Conservation (phyloP, 2,113 vertebrate species). For the Halcyon senegalensis region DNA sequence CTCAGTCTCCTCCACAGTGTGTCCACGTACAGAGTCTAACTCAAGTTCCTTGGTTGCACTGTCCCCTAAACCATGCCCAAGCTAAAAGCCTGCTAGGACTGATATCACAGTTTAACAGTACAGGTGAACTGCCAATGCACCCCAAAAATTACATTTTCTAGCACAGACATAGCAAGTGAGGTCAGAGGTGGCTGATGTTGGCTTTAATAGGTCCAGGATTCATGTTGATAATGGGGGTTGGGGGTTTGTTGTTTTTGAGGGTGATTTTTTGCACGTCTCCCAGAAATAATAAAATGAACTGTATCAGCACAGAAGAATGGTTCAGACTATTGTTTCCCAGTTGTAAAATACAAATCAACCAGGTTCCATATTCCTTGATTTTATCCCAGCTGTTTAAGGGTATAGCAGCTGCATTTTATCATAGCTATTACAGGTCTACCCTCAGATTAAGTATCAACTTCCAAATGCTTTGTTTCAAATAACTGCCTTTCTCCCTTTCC, state of each 20-base stretch:
- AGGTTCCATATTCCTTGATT: neutral
- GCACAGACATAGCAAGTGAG: neutral
- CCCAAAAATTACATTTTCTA: neutral
- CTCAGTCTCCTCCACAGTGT: fast-evolving
- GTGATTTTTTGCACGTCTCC: neutral
- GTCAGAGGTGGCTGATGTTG: neutral
- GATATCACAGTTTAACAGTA: neutral
- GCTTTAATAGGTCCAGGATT: neutral
- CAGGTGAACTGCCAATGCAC: neutral
- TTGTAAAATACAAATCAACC: neutral
- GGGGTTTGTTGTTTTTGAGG: neutral
- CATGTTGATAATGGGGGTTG: neutral
- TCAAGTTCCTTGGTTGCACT: neutral
- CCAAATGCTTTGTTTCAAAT: neutral
- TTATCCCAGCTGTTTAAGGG: neutral
- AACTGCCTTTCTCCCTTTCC: neutral
- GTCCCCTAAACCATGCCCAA: neutral
- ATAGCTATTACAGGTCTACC: neutral
- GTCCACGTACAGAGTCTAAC: fast-evolving
- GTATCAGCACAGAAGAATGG: neutral
- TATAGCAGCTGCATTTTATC: fast-evolving
- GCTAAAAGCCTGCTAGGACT: neutral
- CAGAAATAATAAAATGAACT: neutral
- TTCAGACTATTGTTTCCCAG: neutral
- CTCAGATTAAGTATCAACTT: neutral